Percentiles rank a stretch among this genome's conserved stretches.
Conservation (phyloP, 2,888 invertebrate genomes). For the Gari tellinella region DNA sequence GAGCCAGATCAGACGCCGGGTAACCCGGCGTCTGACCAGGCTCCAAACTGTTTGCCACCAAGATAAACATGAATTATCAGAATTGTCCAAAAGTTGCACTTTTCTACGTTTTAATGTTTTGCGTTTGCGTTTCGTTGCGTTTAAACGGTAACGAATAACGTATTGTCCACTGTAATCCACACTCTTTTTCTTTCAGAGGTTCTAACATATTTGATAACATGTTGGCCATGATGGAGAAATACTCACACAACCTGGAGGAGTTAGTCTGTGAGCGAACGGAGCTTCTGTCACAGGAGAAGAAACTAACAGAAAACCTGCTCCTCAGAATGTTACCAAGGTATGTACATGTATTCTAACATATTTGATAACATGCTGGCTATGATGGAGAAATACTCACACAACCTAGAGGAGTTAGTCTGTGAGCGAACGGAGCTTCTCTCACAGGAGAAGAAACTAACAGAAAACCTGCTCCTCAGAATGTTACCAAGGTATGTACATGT, state of each 20-base stretch:
- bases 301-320: slow-evolving; percentile 96
- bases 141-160: no score
- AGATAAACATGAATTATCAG: no score
- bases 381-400: slow-evolving; percentile 98
- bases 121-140: no score
- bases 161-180: no score
- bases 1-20: no score
- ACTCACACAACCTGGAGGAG: slow-evolving; percentile 96
- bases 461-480: slow-evolving; percentile 89
- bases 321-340: slow-evolving; percentile 83
- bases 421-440: slow-evolving; percentile 96
- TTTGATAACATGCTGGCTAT: slow-evolving; percentile 99
- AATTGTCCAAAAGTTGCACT: no score
- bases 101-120: no score
- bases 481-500: slow-evolving; percentile 75
- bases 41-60: no score
- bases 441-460: slow-evolving; percentile 98
- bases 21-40: no score
- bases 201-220: slow-evolving; percentile 97
- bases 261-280: slow-evolving; percentile 97
- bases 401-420: slow-evolving; percentile 96
- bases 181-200: no score
- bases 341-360: slow-evolving; percentile 88
- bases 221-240: slow-evolving; percentile 99
- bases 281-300: slow-evolving; percentile 96